These are phyloP conservation scores for Mechanitis mazaeus DNA, from an alignment of 2,888 invertebrate species.

Conservation along the genomic window DNA sequence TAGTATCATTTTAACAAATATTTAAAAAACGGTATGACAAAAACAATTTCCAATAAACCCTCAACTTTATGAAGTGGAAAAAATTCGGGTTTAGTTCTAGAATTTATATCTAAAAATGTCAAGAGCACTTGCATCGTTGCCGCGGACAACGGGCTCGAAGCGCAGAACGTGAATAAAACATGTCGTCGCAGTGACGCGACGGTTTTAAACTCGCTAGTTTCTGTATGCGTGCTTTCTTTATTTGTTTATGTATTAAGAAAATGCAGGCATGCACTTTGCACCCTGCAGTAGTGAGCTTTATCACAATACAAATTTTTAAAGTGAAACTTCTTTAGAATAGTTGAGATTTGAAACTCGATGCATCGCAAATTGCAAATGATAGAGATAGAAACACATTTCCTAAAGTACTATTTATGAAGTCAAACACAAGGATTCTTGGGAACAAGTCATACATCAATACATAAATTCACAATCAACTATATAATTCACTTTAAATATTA, in stretches of 20 bases:
- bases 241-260: background rate
- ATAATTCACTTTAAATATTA: too few relatives aligned
- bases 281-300: background rate
- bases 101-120: constrained; percentile 29
- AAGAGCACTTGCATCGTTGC: constrained; percentile 28
- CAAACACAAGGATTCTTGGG: too few relatives aligned
- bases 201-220: constrained; percentile 12
- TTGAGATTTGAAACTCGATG: too few relatives aligned
- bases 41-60: constrained; percentile 3
- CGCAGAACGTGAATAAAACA: constrained; percentile 34
- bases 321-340: too few relatives aligned
- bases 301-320: too few relatives aligned
- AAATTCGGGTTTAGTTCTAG: constrained; percentile 16
- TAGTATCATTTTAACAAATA: too few relatives aligned
- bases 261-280: background rate
- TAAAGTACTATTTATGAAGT: too few relatives aligned
- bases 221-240: background rate
- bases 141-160: constrained; percentile 29
- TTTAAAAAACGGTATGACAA: background rate
- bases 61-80: constrained; percentile 8
- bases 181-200: constrained; percentile 29
- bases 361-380: too few relatives aligned
- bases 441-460: too few relatives aligned
- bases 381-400: too few relatives aligned
- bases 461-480: too few relatives aligned